Percentiles rank a stretch among this genome's conserved stretches.
phyloP scores from a whole-genome alignment of 2,888 invertebrate genomes.

The Apamea epomidion region DNA sequence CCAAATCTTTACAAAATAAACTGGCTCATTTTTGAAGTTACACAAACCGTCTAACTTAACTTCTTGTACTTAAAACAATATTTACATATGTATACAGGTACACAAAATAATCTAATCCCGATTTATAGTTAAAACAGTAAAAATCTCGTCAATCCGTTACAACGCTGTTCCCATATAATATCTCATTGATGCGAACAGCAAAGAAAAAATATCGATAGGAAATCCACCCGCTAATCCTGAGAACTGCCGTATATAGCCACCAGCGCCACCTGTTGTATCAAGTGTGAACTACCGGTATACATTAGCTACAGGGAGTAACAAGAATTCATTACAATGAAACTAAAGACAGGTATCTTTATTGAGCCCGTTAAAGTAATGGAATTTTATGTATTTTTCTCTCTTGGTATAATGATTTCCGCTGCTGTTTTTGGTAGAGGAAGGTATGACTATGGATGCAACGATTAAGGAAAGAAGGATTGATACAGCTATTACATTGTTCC shows the following conservation, averaged over 20 bases:
- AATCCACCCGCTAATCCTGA: slow-evolving; percentile 53
- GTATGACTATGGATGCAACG: not conserved
- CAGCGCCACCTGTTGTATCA: slow-evolving; percentile 58
- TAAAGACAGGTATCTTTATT: slow-evolving; percentile 30
- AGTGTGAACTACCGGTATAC: slow-evolving; percentile 58
- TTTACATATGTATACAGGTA: too few relatives aligned
- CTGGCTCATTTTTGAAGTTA: too few relatives aligned
- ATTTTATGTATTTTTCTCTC: slow-evolving; percentile 25
- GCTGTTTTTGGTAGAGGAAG: not conserved
- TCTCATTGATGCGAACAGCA: slow-evolving; percentile 29
- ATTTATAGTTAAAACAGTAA: not conserved
- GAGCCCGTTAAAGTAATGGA: slow-evolving; percentile 21
- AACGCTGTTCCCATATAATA: slow-evolving; percentile 12
- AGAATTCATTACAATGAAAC: slow-evolving; percentile 51
- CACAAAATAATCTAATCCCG: not conserved
- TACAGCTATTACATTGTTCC: not conserved
- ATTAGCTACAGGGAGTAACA: slow-evolving; percentile 16
- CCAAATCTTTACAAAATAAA: not conserved
- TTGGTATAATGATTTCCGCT: slow-evolving; percentile 41
- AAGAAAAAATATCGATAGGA: slow-evolving; percentile 55
- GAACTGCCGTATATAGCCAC: slow-evolving; percentile 43
- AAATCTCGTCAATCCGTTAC: not conserved
- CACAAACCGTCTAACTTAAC: not conserved
- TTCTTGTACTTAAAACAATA: not conserved
- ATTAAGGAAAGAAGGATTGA: not conserved